Percentiles rank a stretch among this genome's conserved stretches.
Evolutionary conservation across 2,888 invertebrate species (phyloP).

Genomic region (Dicyrtomina minuta): DNA sequence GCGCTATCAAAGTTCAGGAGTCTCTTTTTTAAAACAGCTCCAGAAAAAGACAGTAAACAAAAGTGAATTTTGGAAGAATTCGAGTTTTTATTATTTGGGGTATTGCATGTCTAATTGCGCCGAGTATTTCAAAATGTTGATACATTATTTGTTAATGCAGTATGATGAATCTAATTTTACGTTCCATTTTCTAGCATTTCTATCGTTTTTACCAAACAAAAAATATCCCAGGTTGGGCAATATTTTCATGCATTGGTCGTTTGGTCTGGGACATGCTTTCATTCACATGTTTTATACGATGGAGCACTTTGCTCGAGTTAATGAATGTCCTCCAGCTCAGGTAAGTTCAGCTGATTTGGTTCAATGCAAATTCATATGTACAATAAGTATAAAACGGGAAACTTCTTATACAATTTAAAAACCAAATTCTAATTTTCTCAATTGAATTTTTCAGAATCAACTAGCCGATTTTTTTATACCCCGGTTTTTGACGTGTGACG

Average conservation of each 20-base stretch:
- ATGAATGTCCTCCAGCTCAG: constrained; percentile 63
- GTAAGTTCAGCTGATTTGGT: constrained; percentile 50
- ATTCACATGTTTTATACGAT: constrained; percentile 76
- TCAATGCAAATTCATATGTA: too few species aligned
- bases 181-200: constrained; percentile 17
- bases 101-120: too few species aligned
- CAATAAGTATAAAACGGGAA: too few species aligned
- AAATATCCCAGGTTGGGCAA: constrained; percentile 62
- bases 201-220: constrained; percentile 23
- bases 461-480: constrained; percentile 60
- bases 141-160: not conserved
- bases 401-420: too few species aligned
- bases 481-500: constrained; percentile 58
- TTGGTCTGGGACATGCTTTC: constrained; percentile 74
- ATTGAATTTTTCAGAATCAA: constrained; percentile 56
- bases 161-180: too few species aligned
- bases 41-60: too few species aligned
- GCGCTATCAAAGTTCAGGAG: too few species aligned
- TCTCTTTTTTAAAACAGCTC: too few species aligned
- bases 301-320: constrained; percentile 79
- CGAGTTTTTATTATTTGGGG: constrained; percentile 13
- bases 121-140: not conserved
- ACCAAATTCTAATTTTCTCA: too few species aligned
- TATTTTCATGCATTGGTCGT: constrained; percentile 71
- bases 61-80: too few species aligned